Evolutionary conservation across 2,888 invertebrate species (phyloP).

Genomic region (Dendrolimus houi): DNA sequence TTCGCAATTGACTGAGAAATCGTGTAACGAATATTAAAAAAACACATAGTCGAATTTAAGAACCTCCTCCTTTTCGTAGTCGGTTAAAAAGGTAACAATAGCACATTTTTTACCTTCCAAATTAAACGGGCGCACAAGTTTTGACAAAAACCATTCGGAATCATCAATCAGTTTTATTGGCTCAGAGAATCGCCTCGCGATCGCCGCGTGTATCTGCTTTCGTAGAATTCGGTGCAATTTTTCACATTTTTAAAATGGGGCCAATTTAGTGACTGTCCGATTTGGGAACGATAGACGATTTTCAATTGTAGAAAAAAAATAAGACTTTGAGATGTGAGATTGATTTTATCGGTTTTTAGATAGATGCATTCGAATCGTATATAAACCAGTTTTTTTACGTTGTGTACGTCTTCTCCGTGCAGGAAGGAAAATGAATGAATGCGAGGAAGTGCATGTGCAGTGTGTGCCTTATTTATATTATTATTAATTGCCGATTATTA

Average conservation of each 20-base stretch:
- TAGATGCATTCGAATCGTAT: no score
- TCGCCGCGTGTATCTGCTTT: conserved; percentile 51
- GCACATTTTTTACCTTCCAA: conserved; percentile 42
- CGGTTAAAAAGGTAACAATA: neutral
- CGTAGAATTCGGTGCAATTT: conserved; percentile 56
- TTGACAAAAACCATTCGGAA: conserved; percentile 55
- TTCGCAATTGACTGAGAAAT: no score
- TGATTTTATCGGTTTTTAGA: neutral
- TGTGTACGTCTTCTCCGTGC: no score
- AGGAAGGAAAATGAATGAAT: no score
- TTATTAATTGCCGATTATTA: no score
- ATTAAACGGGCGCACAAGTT: conserved; percentile 55
- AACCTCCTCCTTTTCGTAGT: no score
- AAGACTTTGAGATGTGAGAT: conserved; percentile 10
- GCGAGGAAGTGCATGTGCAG: no score
- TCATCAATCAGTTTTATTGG: conserved; percentile 74
- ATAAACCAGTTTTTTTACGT: no score
- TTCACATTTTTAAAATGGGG: conserved; percentile 50
- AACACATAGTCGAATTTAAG: no score
- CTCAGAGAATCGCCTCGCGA: conserved; percentile 44
- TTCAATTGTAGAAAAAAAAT: conserved; percentile 7
- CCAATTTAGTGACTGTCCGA: conserved; percentile 33
- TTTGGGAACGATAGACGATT: conserved; percentile 11
- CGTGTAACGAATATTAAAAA: no score
- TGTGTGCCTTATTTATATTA: no score